A percentile compares a stretch with the other conserved stretches of the same genome.
Conservation (phyloP, 2,797 vertebrate genomes). For the Coregonus sp. region DNA sequence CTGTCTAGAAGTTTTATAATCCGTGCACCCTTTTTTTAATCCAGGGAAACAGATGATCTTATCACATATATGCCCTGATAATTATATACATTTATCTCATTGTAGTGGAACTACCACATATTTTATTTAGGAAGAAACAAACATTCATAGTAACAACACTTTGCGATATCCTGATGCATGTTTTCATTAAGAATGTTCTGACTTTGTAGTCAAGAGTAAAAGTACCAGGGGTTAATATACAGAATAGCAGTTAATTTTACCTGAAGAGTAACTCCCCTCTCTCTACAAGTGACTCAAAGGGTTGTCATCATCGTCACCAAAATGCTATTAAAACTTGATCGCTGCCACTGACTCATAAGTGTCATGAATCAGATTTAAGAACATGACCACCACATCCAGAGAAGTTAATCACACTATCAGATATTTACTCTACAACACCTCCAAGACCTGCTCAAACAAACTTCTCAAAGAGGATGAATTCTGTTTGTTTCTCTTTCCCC, state of each 20-base stretch:
- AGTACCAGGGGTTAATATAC: background rate
- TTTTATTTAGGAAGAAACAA: background rate
- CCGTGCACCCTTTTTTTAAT: too few relatives aligned
- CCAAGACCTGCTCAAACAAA: conserved; percentile 38
- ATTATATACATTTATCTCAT: background rate
- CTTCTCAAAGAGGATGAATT: conserved; percentile 23
- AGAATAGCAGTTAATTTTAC: conserved; percentile 30
- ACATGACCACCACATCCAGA: conserved; percentile 39
- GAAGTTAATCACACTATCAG: conserved; percentile 53
- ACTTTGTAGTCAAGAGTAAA: background rate
- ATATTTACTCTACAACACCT: conserved; percentile 32
- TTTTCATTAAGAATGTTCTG: background rate
- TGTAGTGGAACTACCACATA: background rate
- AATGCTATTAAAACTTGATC: conserved; percentile 17
- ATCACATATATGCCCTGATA: too few relatives aligned
- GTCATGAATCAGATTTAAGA: conserved; percentile 28
- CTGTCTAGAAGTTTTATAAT: too few relatives aligned
- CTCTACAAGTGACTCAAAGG: conserved; percentile 12
- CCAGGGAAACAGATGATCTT: too few relatives aligned
- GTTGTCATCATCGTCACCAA: conserved; percentile 12
- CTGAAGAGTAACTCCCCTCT: conserved; percentile 13
- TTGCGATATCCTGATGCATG: background rate
- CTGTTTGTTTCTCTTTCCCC: conserved; percentile 36
- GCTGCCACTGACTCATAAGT: background rate
- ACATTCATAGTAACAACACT: background rate